Evolutionary conservation across 2,113 vertebrate genomes (phyloP).

Genomic region (Enhydra lutris): DNA sequence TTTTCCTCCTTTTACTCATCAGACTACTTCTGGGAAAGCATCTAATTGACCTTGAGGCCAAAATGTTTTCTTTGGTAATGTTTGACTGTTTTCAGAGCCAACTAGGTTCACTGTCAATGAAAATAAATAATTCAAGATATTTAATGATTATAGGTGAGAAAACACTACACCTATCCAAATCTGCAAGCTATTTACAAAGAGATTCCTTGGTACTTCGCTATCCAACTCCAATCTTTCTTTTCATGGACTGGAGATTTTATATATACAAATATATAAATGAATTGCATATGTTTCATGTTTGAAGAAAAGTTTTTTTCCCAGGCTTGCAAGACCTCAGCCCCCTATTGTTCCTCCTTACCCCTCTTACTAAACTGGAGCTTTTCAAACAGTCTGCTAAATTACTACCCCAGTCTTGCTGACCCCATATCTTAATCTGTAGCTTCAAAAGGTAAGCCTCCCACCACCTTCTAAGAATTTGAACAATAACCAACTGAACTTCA

Average conservation of each 20-base stretch:
- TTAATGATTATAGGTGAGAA: not conserved
- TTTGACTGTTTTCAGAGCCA: not conserved
- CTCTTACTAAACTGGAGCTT: not conserved
- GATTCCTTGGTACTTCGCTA: not conserved
- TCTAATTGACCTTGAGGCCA: not conserved
- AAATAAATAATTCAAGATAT: not conserved
- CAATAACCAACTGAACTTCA: not conserved
- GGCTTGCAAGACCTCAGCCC: not conserved
- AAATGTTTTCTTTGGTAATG: not conserved
- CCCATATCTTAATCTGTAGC: not conserved
- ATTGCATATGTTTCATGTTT: not conserved
- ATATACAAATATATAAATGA: not conserved
- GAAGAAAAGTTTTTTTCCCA: not conserved
- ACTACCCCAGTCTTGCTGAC: not conserved
- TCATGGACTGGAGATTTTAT: not conserved
- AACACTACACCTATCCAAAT: not conserved
- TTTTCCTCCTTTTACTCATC: not conserved
- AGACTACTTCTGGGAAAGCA: not conserved
- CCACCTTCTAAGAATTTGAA: not conserved
- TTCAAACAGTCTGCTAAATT: not conserved
- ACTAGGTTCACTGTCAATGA: conserved; percentile 7
- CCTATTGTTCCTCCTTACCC: not conserved
- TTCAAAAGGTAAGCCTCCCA: not conserved
- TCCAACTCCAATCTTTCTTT: not conserved
- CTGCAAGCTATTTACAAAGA: not conserved